phyloP scores from a whole-genome alignment of 2,888 invertebrate species.

The Ectropis crepuscularia region DNA sequence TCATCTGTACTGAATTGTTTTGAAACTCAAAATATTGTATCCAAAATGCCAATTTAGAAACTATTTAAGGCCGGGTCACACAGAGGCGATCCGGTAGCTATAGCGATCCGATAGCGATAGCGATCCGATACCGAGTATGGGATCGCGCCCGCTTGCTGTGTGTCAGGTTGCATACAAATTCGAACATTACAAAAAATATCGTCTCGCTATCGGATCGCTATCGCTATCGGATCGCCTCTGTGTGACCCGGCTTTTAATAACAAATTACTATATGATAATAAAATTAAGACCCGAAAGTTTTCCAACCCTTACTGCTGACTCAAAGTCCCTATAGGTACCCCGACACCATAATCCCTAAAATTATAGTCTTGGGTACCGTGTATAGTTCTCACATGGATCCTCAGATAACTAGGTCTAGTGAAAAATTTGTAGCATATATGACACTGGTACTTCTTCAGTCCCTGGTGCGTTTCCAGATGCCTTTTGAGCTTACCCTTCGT shows the following conservation, averaged over 20 bases:
- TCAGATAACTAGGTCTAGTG: slow-evolving; percentile 71
- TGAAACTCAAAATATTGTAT: no score
- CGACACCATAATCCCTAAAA: slow-evolving; percentile 53
- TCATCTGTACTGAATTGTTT: neutral
- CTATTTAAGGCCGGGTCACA: no score
- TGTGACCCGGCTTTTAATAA: no score
- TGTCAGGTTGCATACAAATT: no score
- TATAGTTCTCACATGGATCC: slow-evolving; percentile 75
- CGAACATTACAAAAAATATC: no score
- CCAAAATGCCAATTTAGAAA: no score
- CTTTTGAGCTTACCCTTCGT: slow-evolving; percentile 75
- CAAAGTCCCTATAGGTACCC: slow-evolving; percentile 30
- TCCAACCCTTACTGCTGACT: neutral
- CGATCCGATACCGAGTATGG: no score
- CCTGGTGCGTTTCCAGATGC: slow-evolving; percentile 73
- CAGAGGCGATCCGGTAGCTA: no score
- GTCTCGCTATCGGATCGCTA: no score
- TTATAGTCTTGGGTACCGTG: slow-evolving; percentile 76
- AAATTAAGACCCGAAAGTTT: neutral
- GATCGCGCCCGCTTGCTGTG: no score
- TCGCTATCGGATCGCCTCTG: no score
- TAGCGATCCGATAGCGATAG: no score
- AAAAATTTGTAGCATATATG: slow-evolving; percentile 80
- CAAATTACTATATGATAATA: neutral
- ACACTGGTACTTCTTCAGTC: slow-evolving; percentile 75